phyloP scores from a whole-genome alignment of 2,797 vertebrate genomes.

The Momotus momota region DNA sequence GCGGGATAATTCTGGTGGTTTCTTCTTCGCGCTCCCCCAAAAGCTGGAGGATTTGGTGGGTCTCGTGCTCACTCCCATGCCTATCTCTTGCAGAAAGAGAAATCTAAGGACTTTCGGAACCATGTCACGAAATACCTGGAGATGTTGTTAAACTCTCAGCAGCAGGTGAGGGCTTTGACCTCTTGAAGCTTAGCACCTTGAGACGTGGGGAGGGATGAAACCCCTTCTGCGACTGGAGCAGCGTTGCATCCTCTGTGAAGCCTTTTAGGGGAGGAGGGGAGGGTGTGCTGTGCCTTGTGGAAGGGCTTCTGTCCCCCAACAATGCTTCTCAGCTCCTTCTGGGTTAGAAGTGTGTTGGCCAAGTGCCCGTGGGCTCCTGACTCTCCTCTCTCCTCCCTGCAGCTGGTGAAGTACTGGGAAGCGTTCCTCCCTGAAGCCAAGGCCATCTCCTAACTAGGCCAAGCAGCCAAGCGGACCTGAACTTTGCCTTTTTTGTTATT shows the following conservation, averaged over 20 bases:
- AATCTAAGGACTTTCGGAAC: constrained; percentile 91
- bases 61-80: not conserved
- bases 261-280: too few species aligned
- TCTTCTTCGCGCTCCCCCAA: not conserved
- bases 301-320: fast-evolving
- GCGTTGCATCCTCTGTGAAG: not conserved
- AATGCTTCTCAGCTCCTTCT: fast-evolving
- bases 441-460: constrained; percentile 90
- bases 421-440: constrained; percentile 97
- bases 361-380: not conserved
- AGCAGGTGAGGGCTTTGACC: constrained; percentile 84
- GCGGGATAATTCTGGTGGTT: not conserved
- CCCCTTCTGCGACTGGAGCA: fast-evolving
- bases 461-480: constrained; percentile 61
- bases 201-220: not conserved
- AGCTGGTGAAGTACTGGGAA: constrained; percentile 99
- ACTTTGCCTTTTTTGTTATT: constrained; percentile 81
- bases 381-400: constrained; percentile 28
- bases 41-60: not conserved
- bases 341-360: not conserved
- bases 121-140: constrained; percentile 93
- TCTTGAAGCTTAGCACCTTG: not conserved
- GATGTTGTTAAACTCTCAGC: constrained; percentile 89
- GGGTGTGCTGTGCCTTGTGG: too few species aligned
- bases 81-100: constrained; percentile 87